These are phyloP conservation scores for Andrena marginata DNA, from an alignment of 2,888 invertebrate species.

Conservation along the genomic window DNA sequence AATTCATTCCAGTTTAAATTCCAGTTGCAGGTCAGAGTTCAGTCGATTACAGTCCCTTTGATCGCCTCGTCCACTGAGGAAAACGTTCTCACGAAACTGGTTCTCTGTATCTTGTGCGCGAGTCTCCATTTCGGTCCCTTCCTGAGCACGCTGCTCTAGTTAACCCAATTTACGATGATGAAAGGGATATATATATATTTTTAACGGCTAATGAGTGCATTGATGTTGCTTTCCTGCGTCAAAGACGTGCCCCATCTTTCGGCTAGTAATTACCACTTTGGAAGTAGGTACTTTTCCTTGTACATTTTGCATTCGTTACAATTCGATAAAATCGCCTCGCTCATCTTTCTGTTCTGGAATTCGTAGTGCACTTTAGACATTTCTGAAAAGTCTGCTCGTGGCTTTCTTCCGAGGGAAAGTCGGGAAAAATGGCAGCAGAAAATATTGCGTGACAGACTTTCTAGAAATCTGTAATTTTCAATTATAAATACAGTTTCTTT, in stretches of 20 bases:
- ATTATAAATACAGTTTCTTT: too few species aligned
- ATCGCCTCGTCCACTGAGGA: conserved; percentile 61
- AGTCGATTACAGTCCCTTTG: conserved; percentile 70
- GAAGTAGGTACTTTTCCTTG: not conserved
- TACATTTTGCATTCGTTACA: not conserved
- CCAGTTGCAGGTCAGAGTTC: conserved; percentile 66
- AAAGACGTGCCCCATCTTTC: not conserved
- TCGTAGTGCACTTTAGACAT: too few species aligned
- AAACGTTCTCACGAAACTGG: conserved; percentile 68
- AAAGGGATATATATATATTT: conserved; percentile 19
- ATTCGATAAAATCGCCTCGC: not conserved
- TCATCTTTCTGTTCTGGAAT: too few species aligned
- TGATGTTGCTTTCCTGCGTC: not conserved
- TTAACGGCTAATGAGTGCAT: too few species aligned
- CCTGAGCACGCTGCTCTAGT: conserved; percentile 49
- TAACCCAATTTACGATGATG: conserved; percentile 61
- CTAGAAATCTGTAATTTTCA: too few species aligned
- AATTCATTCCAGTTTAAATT: conserved; percentile 66
- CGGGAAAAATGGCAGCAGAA: not conserved
- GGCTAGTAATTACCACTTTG: not conserved
- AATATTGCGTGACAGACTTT: not conserved
- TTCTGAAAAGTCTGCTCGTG: too few species aligned
- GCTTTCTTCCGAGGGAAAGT: not conserved
- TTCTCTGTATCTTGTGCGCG: conserved; percentile 46
- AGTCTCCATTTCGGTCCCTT: conserved; percentile 52